Evolutionary conservation across 2,797 vertebrate species (phyloP).

Genomic region (Sebastes dallii): DNA sequence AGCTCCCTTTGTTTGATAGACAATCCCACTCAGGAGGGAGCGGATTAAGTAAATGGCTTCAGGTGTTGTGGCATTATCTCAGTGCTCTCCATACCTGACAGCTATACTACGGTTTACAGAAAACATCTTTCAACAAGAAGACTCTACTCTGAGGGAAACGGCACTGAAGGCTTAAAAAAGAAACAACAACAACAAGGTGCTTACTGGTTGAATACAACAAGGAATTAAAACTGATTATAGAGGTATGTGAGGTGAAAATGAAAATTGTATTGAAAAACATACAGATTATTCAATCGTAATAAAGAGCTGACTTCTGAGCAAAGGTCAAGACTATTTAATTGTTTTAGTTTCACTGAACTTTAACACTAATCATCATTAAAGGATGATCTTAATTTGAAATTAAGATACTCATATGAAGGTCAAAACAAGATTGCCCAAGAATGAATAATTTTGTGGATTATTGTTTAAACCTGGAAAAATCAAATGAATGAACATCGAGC

Average conservation of each 20-base stretch:
- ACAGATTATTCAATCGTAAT: neutral
- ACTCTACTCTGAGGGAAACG: neutral
- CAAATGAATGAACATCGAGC: neutral
- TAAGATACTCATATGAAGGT: neutral
- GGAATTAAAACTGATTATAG: neutral
- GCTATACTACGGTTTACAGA: conserved; percentile 40
- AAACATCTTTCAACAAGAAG: conserved; percentile 42
- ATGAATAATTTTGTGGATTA: neutral
- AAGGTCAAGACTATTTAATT: neutral
- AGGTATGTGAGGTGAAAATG: neutral
- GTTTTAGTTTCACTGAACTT: neutral
- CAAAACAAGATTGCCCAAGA: neutral
- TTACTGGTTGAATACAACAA: neutral
- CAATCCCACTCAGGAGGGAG: conserved; percentile 77
- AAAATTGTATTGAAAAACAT: neutral
- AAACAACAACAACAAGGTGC: neutral
- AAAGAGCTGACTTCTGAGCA: neutral
- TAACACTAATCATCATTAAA: neutral
- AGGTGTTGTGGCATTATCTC: conserved; percentile 67
- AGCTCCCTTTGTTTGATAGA: conserved; percentile 85
- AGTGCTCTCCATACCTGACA: conserved; percentile 48
- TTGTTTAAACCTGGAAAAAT: neutral
- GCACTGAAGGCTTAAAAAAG: neutral
- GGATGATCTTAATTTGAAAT: neutral
- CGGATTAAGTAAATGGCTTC: conserved; percentile 72